phyloP scores from a whole-genome alignment of 2,113 vertebrate species.

The Atlantisia rogersi region DNA sequence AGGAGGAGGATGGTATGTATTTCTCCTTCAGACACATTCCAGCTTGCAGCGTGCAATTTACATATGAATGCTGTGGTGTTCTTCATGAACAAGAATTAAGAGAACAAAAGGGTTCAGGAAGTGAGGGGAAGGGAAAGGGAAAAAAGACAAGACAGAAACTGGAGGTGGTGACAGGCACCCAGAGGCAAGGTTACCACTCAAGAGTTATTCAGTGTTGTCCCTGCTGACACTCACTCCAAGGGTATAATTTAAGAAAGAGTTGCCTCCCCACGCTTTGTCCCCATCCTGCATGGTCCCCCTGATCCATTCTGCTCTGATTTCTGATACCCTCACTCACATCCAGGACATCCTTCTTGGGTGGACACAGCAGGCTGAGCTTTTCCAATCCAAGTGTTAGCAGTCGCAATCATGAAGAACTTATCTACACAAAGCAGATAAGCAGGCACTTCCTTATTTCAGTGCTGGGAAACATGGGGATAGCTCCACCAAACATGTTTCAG shows the following conservation, averaged over 20 bases:
- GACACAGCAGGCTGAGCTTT: background rate
- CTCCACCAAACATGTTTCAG: too few relatives aligned
- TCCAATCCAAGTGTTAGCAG: background rate
- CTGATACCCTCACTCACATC: background rate
- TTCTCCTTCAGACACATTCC: conserved; percentile 10
- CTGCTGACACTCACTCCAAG: background rate
- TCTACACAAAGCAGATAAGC: too few relatives aligned
- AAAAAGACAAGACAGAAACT: conserved; percentile 49
- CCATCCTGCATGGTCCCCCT: background rate
- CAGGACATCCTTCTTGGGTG: background rate
- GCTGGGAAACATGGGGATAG: too few relatives aligned
- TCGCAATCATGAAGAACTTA: too few relatives aligned
- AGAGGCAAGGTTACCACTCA: conserved; percentile 36
- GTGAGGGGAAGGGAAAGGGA: conserved; percentile 2
- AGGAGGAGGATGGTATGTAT: background rate
- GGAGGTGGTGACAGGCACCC: conserved; percentile 62
- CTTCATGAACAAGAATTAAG: conserved; percentile 56
- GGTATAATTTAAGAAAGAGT: conserved; percentile 29
- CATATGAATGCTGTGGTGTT: conserved; percentile 61
- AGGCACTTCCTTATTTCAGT: too few relatives aligned
- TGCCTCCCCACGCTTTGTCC: background rate
- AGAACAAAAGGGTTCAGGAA: conserved; percentile 62
- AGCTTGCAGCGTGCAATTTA: conserved; percentile 33
- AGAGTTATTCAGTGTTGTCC: background rate
- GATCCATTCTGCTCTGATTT: background rate